A percentile compares a stretch with the other conserved stretches of the same genome.
Conservation (phyloP, 1,140 invertebrate species). For the Dendroctonus valens region DNA sequence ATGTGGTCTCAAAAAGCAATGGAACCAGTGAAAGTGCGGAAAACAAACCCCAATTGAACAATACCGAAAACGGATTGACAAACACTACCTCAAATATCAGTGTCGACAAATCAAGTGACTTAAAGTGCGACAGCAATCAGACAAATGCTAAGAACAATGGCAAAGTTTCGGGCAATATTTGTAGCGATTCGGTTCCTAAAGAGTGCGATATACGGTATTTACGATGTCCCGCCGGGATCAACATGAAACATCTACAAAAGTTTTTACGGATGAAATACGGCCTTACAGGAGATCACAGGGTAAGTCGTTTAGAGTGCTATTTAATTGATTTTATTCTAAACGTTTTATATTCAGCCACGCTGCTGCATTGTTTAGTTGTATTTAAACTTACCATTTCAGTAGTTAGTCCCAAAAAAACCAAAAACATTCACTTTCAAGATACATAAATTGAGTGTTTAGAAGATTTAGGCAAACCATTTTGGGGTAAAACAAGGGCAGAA, state of each 20-base stretch:
- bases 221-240: slow-evolving; percentile 69
- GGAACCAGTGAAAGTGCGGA: neutral
- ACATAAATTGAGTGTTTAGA: too few species aligned
- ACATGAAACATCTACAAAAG: slow-evolving; percentile 69
- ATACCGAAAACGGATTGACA: slow-evolving; percentile 7
- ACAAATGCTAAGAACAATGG: slow-evolving; percentile 27
- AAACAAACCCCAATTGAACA: neutral
- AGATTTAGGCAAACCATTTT: neutral
- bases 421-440: too few species aligned
- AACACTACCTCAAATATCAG: slow-evolving; percentile 10
- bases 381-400: too few species aligned
- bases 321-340: neutral
- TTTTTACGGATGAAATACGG: slow-evolving; percentile 70
- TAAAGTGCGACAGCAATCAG: slow-evolving; percentile 21
- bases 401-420: too few species aligned
- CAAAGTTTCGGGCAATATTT: slow-evolving; percentile 19
- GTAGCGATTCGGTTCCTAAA: slow-evolving; percentile 22
- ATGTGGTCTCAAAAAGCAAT: neutral
- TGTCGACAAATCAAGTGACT: slow-evolving; percentile 4
- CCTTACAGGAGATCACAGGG: slow-evolving; percentile 55
- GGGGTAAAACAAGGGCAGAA: neutral
- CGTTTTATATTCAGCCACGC: too few species aligned
- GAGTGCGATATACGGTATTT: slow-evolving; percentile 56
- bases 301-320: slow-evolving; percentile 41
- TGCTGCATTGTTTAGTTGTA: too few species aligned